These are phyloP conservation scores for Halcyon malimbica DNA, from an alignment of 2,113 vertebrate species.

Conservation along the genomic window DNA sequence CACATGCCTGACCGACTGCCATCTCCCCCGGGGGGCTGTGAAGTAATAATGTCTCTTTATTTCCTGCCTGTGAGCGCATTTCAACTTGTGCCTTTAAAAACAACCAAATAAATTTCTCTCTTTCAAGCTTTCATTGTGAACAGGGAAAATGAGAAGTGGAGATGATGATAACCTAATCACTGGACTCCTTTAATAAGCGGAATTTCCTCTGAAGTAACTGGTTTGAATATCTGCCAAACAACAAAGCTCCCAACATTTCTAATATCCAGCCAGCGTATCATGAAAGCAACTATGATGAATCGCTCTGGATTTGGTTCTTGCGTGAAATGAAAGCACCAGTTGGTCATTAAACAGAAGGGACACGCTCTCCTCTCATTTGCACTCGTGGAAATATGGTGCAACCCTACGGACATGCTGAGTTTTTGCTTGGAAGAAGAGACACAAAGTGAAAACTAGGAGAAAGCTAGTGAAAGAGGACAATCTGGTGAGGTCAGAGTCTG, in stretches of 20 bases:
- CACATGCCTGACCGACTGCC: slow-evolving; percentile 29
- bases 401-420: rapidly evolving
- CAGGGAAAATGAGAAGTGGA: slow-evolving; percentile 4
- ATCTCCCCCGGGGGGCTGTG: background rate
- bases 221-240: slow-evolving; percentile 24
- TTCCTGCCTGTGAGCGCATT: slow-evolving; percentile 49
- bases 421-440: background rate
- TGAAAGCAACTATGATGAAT: background rate
- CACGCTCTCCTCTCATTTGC: rapidly evolving
- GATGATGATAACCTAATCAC: slow-evolving; percentile 49
- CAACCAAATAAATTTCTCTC: slow-evolving; percentile 24
- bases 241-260: background rate
- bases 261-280: background rate
- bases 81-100: background rate
- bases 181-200: background rate
- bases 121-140: slow-evolving; percentile 4
- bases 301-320: background rate
- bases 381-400: rapidly evolving
- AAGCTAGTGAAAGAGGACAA: background rate
- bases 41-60: slow-evolving; percentile 43
- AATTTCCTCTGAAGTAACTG: slow-evolving; percentile 47
- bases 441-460: rapidly evolving
- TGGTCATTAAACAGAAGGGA: background rate
- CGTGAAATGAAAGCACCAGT: background rate
- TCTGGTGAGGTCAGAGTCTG: background rate